phyloP scores from a whole-genome alignment of 2,113 vertebrate genomes.

The Telmatochromis brichardi region DNA sequence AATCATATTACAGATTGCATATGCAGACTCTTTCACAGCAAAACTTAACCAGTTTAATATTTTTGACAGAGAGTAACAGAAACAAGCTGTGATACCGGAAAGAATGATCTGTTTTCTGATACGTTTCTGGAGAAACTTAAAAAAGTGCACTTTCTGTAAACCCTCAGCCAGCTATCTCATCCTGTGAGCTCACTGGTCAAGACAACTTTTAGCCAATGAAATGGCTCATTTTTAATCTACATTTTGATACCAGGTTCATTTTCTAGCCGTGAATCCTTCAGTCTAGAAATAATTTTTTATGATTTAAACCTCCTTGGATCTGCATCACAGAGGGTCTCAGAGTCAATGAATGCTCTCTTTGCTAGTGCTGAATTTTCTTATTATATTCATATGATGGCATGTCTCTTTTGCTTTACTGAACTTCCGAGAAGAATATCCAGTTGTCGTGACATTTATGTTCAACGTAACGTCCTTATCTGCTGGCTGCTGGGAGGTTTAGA shows the following conservation, averaged over 20 bases:
- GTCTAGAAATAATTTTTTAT: neutral
- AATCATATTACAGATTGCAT: neutral
- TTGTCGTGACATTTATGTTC: neutral
- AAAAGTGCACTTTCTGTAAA: neutral
- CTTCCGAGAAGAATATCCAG: neutral
- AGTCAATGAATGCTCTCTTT: neutral
- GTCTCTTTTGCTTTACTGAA: neutral
- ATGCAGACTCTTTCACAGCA: neutral
- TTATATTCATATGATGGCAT: neutral
- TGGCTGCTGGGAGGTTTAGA: neutral
- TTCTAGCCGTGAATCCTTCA: neutral
- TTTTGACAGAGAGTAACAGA: neutral
- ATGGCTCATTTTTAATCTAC: neutral
- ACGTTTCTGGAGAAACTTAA: neutral
- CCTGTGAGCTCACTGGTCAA: neutral
- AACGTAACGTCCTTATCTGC: neutral
- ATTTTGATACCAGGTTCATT: neutral
- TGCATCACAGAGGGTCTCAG: neutral
- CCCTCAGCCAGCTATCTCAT: neutral
- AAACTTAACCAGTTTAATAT: neutral
- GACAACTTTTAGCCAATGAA: neutral
- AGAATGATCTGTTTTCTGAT: neutral
- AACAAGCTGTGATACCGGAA: neutral
- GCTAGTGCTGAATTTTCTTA: neutral
- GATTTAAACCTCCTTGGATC: neutral